Percentiles rank a stretch among this genome's conserved stretches.
These are phyloP conservation scores for Mastacembelus armatus DNA, from an alignment of 2,797 vertebrate species.

Conservation along the genomic window DNA sequence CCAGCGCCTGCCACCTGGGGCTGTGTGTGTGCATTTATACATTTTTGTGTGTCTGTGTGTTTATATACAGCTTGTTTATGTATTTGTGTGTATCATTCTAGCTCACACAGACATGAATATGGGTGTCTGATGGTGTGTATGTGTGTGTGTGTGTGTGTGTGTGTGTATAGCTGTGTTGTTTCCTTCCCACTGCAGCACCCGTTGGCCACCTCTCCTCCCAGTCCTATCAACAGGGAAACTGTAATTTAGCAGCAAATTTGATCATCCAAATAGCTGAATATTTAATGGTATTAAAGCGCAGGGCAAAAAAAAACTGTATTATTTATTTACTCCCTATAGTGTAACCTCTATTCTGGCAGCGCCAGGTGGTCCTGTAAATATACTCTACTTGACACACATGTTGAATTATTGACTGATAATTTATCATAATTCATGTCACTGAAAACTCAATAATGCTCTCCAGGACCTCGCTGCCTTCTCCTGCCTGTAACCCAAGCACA, in stretches of 20 bases:
- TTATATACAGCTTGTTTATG: slow-evolving; percentile 19
- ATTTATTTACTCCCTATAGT: slow-evolving; percentile 95
- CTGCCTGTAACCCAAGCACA: slow-evolving; percentile 47
- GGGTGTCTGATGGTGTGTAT: slow-evolving; percentile 30
- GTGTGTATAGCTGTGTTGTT: slow-evolving; percentile 46
- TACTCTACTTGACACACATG: slow-evolving; percentile 88
- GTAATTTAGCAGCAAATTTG: slow-evolving; percentile 95
- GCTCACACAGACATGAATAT: slow-evolving; percentile 40
- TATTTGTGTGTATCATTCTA: slow-evolving; percentile 18
- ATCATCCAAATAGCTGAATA: slow-evolving; percentile 97
- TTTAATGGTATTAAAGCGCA: slow-evolving; percentile 96
- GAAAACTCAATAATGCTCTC: slow-evolving; percentile 86
- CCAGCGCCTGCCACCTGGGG: slow-evolving; percentile 80
- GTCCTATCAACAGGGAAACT: slow-evolving; percentile 77
- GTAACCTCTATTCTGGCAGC: slow-evolving; percentile 87
- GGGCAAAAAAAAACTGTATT: slow-evolving; percentile 82
- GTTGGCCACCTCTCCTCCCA: slow-evolving; percentile 68
- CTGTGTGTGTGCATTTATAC: slow-evolving; percentile 60
- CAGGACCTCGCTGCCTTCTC: slow-evolving; percentile 49
- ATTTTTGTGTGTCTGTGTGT: slow-evolving; percentile 30
- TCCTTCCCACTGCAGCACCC: slow-evolving; percentile 68
- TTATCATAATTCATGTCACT: slow-evolving; percentile 96
- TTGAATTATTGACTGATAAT: slow-evolving; percentile 98
- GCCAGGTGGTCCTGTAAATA: slow-evolving; percentile 91
- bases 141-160: slow-evolving; percentile 21